Evolutionary conservation across 2,797 vertebrate genomes (phyloP), one percentile per base, ranked within the genome.

Genomic region (Cottoperca gobio): DNA sequence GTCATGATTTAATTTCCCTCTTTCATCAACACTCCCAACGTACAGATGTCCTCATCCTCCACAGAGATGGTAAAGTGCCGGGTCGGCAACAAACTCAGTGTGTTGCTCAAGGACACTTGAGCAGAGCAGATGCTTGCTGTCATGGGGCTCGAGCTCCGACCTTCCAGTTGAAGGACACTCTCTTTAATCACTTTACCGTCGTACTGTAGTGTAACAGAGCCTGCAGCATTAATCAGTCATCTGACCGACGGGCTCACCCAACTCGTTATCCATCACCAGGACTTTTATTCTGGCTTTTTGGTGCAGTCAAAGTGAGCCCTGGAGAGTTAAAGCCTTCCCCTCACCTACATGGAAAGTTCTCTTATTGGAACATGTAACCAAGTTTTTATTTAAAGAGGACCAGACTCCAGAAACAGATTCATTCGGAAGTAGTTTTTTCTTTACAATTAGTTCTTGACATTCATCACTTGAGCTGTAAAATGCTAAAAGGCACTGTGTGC

Each of bases 81-180:
- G 67, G 73, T 83, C 70, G 71, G 59, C 48, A 7, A 5, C 28
- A 26, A 58, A 59, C 26, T 3, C 70, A 14, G 21, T 37, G 10
- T 62, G 54, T 80, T 75, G 82, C 88, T 85, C 72, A 81, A 71
- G 73, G 89, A 80, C 76, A 59, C 78, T 74, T 81, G 73, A 81
- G 72, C 69, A 55, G 64, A 79, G 67, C 81, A 71, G 63, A 82
- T 59, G 76, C 63, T 79, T 19, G 9, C 58, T 74, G 73, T 76
- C 69, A 13, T 40, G 24, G 31, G 23, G 46, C 72, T 73, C 24
- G 0, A 48, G 66, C 54, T n/a, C 16, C 1, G 39, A 84, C 76
- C 73, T 74, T 82, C 45, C 64, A 13, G 45, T 31, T 72, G 61
- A 77, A 85, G 84, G 81, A 76, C 77, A 2, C 43, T 62, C 45